Evolutionary conservation across 2,888 invertebrate species (phyloP), one percentile per base, ranked within the genome.

Genomic region (Adelognathus sp.): DNA sequence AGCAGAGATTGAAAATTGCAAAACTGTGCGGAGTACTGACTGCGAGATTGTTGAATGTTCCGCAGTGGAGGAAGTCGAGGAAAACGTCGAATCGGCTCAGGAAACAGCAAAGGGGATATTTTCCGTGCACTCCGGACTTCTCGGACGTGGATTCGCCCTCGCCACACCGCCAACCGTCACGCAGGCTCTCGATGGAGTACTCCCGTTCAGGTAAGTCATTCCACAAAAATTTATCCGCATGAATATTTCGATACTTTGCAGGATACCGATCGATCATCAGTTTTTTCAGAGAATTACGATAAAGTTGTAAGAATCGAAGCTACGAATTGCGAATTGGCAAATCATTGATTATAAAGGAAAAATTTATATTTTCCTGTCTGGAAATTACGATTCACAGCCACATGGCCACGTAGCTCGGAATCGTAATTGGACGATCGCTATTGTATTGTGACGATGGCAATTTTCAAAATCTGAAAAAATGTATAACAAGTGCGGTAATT

Each of bases 91-190:
- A 64, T 92, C 94, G 60, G 94, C 95, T 29, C 96, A 97, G 91
- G 95, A 96, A 82, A 90, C 90, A 6, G 91, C 91, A 16, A 90
- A 89, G 81, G 86, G 87, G 80, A 89, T 90, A 79, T 91, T 93
- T 88, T 91, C 92, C 70, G 93, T 93, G 77, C 97, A 97, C 92
- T 94, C 96, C 18, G 92, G 94, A 4, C 92, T 99, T 52, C 94
- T 99, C 11, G 95, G 97, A 7, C 96, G 97, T 88, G 98, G 99
- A 18, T 95, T 99, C 84, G 97, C 98, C 9, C 93, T 99, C 11
- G 95, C 96, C 41, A 96, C 96, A 76, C 95, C 97, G 0, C 96
- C 98, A 0, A 96, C 96, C 14, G 96, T 99, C 63, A 95, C 95
- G 86, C 97, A 98, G 92, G 97, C 98, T 46, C 93, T 98, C 76